A percentile compares a stretch with the other conserved stretches of the same genome.
Conservation (phyloP, 2,113 vertebrate genomes). For the Sapajus apella region DNA sequence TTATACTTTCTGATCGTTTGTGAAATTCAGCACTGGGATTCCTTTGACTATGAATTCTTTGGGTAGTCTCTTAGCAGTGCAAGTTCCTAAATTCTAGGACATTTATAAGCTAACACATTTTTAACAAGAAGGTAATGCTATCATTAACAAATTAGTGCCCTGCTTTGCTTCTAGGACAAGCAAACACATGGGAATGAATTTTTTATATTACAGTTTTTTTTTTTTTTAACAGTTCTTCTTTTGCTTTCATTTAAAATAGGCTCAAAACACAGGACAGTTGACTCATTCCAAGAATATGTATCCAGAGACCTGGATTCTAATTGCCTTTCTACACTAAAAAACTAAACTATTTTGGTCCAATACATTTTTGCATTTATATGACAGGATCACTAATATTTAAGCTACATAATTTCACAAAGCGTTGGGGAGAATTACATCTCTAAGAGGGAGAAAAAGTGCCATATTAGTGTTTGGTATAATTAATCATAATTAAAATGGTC, state of each 20-base stretch:
- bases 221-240: neutral
- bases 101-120: neutral
- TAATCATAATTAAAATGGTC: neutral
- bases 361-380: neutral
- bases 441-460: neutral
- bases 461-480: neutral
- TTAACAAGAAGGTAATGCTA: neutral
- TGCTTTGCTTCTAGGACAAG: neutral
- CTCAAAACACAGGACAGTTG: neutral
- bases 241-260: neutral
- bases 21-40: neutral
- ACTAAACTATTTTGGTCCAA: neutral
- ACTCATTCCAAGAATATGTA: neutral
- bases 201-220: neutral
- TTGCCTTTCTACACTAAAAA: neutral
- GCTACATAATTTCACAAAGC: neutral
- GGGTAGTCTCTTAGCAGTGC: neutral
- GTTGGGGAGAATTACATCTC: neutral
- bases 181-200: neutral
- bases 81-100: neutral
- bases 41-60: neutral
- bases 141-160: neutral
- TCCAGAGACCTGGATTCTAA: neutral
- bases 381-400: neutral
- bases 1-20: neutral